Base-by-base conservation (phyloP, 1,140 invertebrate species). In the Listronotus oregonensis region DNA sequence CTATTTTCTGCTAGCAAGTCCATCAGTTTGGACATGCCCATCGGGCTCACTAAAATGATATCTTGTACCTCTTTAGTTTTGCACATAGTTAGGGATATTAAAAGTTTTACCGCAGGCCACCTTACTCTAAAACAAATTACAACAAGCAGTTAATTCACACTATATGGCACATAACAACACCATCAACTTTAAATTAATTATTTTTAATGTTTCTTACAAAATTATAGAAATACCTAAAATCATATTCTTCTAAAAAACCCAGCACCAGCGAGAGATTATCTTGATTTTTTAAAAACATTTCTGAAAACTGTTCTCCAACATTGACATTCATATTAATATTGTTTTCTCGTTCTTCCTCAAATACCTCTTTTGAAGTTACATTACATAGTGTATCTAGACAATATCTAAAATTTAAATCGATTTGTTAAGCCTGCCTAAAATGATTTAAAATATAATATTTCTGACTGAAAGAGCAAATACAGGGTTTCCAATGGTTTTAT, bases 11-110 rank as follows among this genome's bases (percentile, higher is more conserved):
- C 87, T 11, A 99, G 81, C 6, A 99, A 82, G 81, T 99, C 97
- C 91, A 99, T 98, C 65, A 99, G 82, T 83, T 96, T 96, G 1
- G 96, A 97, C 0, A 99, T 91, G n/a, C 95, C 97, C 90, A 96
- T 95, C 0, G 96, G 96, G 81, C 93, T 95, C 4, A 94, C 87
- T 55, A 99, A 82, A 54, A 99, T 89, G 18, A 93, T 91, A 79
- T 99, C 96, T 83, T 99, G 97, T 32, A 99, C 88, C 66, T 97
- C 95, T 78, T 94, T 94, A 4, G 90, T 86, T 77, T 90, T 89
- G 73, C 93, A 96, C 7, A 83, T 54, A 10, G 96, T 82, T 21
- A 98, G 81, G 54, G 89, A 88, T 1, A 88, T 93, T 6, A 99
- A 78, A 11, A 99, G 80, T 73, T 93, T 91, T 9, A 98, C 86